Evolutionary conservation across 2,797 vertebrate genomes (phyloP).

Genomic region (Cirrhinus molitorella): DNA sequence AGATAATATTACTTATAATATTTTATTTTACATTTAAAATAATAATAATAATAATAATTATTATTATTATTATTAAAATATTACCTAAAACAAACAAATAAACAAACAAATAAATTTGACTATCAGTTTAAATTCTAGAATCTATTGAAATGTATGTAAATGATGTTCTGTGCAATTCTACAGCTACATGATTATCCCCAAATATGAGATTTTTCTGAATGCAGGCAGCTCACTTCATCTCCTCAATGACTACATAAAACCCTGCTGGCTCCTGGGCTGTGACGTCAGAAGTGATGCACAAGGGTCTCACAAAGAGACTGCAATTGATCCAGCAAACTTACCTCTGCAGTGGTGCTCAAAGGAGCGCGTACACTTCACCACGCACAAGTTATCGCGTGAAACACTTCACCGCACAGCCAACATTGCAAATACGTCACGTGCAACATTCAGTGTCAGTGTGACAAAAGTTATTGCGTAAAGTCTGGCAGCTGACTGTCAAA

Average conservation of each 20-base stretch:
- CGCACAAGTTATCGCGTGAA: slow-evolving; percentile 3
- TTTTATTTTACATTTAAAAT: neutral
- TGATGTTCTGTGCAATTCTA: neutral
- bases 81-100: no score
- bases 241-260: slow-evolving; percentile 26
- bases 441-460: neutral
- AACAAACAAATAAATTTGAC: no score
- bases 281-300: slow-evolving; percentile 58
- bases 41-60: neutral
- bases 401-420: neutral
- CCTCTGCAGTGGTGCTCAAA: slow-evolving; percentile 40
- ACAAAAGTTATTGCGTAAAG: slow-evolving; percentile 26
- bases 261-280: neutral
- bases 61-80: neutral
- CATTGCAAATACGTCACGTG: neutral
- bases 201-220: neutral
- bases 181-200: neutral
- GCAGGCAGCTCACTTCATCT: neutral
- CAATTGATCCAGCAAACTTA: slow-evolving; percentile 42
- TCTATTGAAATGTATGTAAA: neutral
- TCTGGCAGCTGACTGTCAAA: neutral
- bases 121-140: neutral
- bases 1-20: neutral
- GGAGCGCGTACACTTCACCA: neutral
- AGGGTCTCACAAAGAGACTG: slow-evolving; percentile 21